Base-by-base conservation (phyloP, 2,113 vertebrate genomes). In the Catharus bicknelli region DNA sequence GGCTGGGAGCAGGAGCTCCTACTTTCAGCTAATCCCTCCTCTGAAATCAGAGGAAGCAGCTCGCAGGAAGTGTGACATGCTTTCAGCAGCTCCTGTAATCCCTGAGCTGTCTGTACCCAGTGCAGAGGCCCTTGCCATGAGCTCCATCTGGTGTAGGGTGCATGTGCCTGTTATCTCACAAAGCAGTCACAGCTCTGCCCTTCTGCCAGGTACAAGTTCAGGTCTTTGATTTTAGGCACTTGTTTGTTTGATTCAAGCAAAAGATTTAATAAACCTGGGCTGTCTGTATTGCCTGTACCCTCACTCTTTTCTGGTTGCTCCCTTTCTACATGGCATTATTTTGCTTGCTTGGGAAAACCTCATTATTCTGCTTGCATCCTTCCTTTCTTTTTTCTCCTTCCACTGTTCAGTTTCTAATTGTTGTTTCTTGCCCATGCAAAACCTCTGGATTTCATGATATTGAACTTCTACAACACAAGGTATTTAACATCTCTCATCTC, bases 61-160 rank as follows among this genome's bases (percentile, higher is more conserved):
- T 76, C 18, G 2, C 10, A 51, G 84, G 54, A 84, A 64, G 40
- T 21, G 30, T 70, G 53, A 38, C 14, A 7, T 29, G 34, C 51
- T 85, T 69, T 73, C 0, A 0, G 42, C 40, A 86, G 67, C 69
- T 45, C 23, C 62, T 43, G 57, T 57, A 63, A 63, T 81, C 78
- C 70, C 45, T 45, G 38, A 58, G 43, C 50, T 87, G 23, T 36
- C 42, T 53, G 25, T 70, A 22, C 16, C 21, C 59, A 38, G 74
- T 3, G 3, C 22, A 76, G 83, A 80, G 55, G 63, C 43, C 47
- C 51, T 94, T 83, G 70, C n/a, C 51, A 6, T 45, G 75, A 91
- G 87, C 91, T 93, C 67, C 66, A 51, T 66, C 74, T 89, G 86
- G 69, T 78, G 57, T 61, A 75, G 62, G 62, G 66, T 57, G 18